Evolutionary conservation across 2,888 invertebrate genomes (phyloP), one percentile per base, ranked within the genome.

Genomic region (Tanytarsus gracilentus): DNA sequence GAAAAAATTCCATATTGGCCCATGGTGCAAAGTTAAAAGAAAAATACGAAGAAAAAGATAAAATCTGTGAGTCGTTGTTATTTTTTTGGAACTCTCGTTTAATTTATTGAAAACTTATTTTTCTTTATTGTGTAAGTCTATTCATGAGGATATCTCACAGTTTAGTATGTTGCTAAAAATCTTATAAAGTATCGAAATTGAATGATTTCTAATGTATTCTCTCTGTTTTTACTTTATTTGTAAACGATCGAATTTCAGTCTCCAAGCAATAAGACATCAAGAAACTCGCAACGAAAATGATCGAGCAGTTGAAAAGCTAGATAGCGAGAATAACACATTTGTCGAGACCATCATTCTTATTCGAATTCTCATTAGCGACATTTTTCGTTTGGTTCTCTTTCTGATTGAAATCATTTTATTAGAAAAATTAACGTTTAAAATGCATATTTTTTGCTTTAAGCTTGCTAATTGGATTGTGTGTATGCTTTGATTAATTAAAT

Each of bases 1-100:
- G 18, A 39, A 55, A 33, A 39, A 55, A 40, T 55, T 40, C 55
- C 55, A 55, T 55, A 55, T 39, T 55, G 55, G 55, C 55, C 39
- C 26, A 8, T 26, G 33, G 23, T 23, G 27, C 21, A 21, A 48
- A 33, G 33, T 11, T 9, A 25, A 52, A 33, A 29, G 14, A 52
- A 30, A 53, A 53, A n/a, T 16, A 36, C 27, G n/a, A 53, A 53
- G 30, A 26, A 23, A 30, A 33, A 55, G 55, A 55, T 55, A 55
- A 55, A 55, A 55, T 25, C 26, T 5, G 39, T 39, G 26, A 25
- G 53, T 53, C 53, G 53, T 30, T 53, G 50, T 26, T 50, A 23
- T 50, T 49, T 26, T 48, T 40, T 49, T 49, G 25, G 18, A 23
- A 36, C 21, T 53, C 52, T 52, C 52, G 52, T 53, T 53, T 53